Percentiles rank a stretch among this genome's conserved stretches.
Evolutionary conservation across 2,888 invertebrate species (phyloP).

Genomic region (Teleiodes luculella): DNA sequence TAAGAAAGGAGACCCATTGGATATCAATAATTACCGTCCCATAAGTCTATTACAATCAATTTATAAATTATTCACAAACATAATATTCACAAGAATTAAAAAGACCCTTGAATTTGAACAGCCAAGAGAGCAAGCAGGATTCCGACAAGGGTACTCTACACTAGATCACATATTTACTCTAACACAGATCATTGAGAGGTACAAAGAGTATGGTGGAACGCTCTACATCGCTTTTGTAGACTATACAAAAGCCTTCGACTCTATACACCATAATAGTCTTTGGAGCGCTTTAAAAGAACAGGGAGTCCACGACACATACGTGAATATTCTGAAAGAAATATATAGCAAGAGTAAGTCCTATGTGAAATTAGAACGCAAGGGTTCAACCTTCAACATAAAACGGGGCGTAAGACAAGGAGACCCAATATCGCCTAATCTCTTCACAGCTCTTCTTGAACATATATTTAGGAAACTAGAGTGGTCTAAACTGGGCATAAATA

Average conservation of each 20-base stretch:
- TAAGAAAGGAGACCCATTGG: not conserved
- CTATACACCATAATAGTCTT: conserved; percentile 16
- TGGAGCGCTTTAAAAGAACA: not conserved
- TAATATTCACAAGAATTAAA: not conserved
- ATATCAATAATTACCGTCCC: not conserved
- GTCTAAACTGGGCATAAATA: not conserved
- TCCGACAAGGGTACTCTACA: conserved; percentile 11
- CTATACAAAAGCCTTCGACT: conserved; percentile 21
- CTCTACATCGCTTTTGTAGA: conserved; percentile 17
- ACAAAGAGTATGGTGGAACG: not conserved
- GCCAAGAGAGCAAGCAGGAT: conserved; percentile 24
- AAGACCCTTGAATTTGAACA: not conserved
- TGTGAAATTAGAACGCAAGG: not conserved
- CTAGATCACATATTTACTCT: not conserved
- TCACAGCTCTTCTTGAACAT: not conserved
- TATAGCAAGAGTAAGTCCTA: not conserved
- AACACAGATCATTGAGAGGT: not conserved
- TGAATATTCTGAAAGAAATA: not conserved
- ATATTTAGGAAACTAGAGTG: not conserved
- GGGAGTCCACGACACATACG: not conserved
- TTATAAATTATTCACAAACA: not conserved
- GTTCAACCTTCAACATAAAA: not conserved
- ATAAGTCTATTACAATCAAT: not conserved
- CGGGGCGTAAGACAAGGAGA: not conserved
- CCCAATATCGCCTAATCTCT: not conserved